These are phyloP conservation scores for Peromyscus californicus DNA, from an alignment of 2,113 vertebrate species.

Conservation along the genomic window DNA sequence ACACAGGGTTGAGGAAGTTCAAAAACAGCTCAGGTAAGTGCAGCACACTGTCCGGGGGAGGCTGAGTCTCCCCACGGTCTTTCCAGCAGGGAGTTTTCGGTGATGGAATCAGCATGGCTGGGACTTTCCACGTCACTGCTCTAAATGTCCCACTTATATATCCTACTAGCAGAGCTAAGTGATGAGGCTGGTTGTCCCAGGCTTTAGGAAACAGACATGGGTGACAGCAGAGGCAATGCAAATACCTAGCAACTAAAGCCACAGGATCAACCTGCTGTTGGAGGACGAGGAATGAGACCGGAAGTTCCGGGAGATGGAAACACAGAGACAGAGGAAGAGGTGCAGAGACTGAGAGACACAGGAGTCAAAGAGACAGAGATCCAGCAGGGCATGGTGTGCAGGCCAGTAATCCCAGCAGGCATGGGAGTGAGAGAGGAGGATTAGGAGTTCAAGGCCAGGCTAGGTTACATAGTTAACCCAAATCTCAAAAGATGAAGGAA, in stretches of 20 bases:
- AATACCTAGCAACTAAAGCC: background rate
- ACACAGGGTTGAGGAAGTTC: background rate
- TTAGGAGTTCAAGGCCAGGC: background rate
- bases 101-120: background rate
- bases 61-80: background rate
- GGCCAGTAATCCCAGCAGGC: background rate
- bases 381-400: background rate
- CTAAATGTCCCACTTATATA: background rate
- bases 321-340: background rate
- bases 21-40: background rate
- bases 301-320: background rate
- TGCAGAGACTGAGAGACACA: background rate
- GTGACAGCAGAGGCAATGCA: background rate
- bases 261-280: constrained; percentile 13
- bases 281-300: background rate
- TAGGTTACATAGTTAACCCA: background rate
- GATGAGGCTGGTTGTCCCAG: background rate
- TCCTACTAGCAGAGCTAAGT: background rate
- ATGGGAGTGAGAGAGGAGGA: background rate
- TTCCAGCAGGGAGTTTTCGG: background rate
- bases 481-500: background rate
- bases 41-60: background rate
- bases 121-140: background rate
- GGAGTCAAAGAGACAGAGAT: background rate
- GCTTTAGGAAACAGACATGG: background rate